phyloP scores from a whole-genome alignment of 2,888 invertebrate genomes.

The Dasypolia templi region DNA sequence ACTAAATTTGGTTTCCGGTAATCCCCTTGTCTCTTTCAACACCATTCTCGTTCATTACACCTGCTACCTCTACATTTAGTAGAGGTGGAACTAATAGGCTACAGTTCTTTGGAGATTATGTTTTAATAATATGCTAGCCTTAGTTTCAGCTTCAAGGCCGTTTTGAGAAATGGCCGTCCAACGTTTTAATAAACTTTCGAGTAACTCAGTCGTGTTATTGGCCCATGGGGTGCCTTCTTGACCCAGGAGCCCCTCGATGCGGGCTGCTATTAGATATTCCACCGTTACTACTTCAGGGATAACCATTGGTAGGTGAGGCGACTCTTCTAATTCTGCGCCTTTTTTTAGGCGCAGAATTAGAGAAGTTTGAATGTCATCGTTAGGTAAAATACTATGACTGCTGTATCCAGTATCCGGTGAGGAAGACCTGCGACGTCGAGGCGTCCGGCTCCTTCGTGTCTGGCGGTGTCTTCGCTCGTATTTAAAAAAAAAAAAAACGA shows the following conservation, averaged over 20 bases:
- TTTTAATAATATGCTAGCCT: not conserved
- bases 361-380: no score
- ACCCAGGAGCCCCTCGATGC: not conserved
- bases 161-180: not conserved
- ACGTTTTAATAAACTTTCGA: not conserved
- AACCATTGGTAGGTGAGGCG: not conserved
- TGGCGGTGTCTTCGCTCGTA: not conserved
- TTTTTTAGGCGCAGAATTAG: no score
- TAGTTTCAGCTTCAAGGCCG: not conserved
- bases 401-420: not conserved
- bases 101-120: slow-evolving; percentile 10
- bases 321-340: not conserved
- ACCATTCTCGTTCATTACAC: no score
- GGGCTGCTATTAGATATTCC: not conserved
- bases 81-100: slow-evolving; percentile 3
- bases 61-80: not conserved
- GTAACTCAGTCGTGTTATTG: no score
- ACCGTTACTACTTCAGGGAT: not conserved
- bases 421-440: no score
- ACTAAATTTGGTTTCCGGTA: no score
- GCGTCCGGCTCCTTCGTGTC: no score
- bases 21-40: no score
- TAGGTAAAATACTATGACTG: not conserved
- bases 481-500: not conserved
- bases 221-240: no score